These are phyloP conservation scores for Apamea epomidion DNA, from an alignment of 2,888 invertebrate genomes.

Conservation along the genomic window DNA sequence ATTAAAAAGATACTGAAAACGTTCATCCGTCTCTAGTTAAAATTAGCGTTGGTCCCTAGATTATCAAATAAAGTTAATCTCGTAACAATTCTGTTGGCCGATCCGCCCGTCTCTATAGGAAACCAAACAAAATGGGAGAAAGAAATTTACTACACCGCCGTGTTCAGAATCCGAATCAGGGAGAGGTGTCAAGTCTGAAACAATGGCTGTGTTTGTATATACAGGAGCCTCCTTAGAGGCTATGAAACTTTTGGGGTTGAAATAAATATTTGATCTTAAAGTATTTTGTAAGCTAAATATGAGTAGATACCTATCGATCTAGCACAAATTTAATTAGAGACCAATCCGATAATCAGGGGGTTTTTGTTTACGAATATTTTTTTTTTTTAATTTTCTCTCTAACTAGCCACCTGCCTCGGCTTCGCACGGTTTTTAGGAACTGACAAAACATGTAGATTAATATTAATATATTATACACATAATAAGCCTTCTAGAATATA, in stretches of 20 bases:
- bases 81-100: conserved; percentile 55
- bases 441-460: neutral
- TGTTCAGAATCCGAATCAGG: conserved; percentile 63
- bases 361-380: neutral
- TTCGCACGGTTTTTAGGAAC: neutral
- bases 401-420: neutral
- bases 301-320: neutral
- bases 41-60: conserved; percentile 43
- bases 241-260: conserved; percentile 1
- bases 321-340: neutral
- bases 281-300: neutral
- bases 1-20: conserved; percentile 2
- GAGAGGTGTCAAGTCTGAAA: conserved; percentile 52
- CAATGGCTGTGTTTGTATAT: conserved; percentile 34
- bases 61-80: conserved; percentile 64
- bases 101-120: conserved; percentile 53
- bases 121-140: conserved; percentile 63
- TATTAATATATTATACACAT: neutral
- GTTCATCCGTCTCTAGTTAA: conserved; percentile 2
- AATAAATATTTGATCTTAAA: neutral
- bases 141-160: conserved; percentile 65
- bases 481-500: neutral
- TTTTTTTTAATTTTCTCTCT: neutral
- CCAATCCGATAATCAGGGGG: neutral
- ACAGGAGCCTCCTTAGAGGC: conserved; percentile 2